Evolutionary conservation across 2,797 vertebrate genomes (phyloP).

Genomic region (Ctenosaura bakeri): DNA sequence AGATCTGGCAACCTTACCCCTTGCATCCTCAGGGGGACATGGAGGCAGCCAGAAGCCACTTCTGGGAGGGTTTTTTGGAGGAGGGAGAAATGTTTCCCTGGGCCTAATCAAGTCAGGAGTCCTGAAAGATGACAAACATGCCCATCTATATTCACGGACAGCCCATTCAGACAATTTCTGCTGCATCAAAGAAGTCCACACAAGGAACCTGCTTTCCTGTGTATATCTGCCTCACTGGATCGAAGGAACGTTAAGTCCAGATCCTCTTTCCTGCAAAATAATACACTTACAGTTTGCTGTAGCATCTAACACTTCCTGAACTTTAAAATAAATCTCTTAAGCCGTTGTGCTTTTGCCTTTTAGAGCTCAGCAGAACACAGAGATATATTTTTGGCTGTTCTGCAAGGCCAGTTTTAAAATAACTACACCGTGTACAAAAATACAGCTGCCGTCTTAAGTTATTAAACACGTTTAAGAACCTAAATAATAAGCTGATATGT

Average conservation of each 20-base stretch:
- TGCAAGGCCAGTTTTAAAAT: conserved; percentile 60
- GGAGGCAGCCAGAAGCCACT: too few species aligned
- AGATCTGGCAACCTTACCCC: too few species aligned
- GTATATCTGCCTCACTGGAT: conserved; percentile 6
- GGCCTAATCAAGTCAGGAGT: too few species aligned
- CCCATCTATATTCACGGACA: not conserved
- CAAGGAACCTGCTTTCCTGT: not conserved
- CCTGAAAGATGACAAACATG: too few species aligned
- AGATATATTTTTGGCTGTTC: conserved; percentile 29
- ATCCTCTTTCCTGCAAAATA: conserved; percentile 57
- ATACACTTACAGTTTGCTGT: conserved; percentile 51
- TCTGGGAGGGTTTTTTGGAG: too few species aligned
- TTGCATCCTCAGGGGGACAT: too few species aligned
- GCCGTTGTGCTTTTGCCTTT: conserved; percentile 47
- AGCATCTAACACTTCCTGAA: conserved; percentile 53
- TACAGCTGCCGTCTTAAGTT: conserved; percentile 48
- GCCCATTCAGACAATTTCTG: not conserved
- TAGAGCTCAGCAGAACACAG: conserved; percentile 19
- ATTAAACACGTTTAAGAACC: conserved; percentile 70
- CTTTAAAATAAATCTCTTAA: conserved; percentile 59
- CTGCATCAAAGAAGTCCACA: not conserved
- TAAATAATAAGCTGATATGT: conserved; percentile 71
- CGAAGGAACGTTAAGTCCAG: conserved; percentile 19
- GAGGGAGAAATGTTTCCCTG: too few species aligned
- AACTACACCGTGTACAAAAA: conserved; percentile 45